Percentiles rank a stretch among this genome's conserved stretches.
Conservation (phyloP, 37 sponge, comb jelly and placozoan genomes). For the Ephydatia muelleri region DNA sequence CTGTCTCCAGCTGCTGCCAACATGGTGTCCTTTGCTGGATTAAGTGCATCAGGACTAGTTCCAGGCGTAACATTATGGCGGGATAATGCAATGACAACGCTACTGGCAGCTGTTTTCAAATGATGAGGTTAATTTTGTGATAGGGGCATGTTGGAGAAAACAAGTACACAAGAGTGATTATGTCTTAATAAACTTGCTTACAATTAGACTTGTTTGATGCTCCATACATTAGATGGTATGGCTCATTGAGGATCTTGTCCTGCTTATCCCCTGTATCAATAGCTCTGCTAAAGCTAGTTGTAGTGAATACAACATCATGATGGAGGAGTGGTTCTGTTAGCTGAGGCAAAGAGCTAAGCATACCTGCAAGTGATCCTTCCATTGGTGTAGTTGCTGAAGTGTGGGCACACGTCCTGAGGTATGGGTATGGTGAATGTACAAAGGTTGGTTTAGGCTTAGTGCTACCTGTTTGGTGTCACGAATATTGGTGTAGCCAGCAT, state of each 20-base stretch:
- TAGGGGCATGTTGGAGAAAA: no score
- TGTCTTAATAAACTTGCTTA: background rate
- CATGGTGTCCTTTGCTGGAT: background rate
- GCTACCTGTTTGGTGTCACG: background rate
- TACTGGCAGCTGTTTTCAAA: background rate
- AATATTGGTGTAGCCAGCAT: background rate
- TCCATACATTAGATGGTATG: background rate
- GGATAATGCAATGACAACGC: background rate
- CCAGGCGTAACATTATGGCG: background rate
- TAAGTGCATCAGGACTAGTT: background rate
- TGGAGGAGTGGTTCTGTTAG: background rate
- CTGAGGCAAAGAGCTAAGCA: background rate
- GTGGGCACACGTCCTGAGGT: conserved; percentile 7
- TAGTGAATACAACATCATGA: no score
- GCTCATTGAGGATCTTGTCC: background rate
- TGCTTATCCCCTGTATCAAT: background rate
- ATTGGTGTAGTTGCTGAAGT: background rate
- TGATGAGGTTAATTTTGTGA: no score
- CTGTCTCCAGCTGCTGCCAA: background rate
- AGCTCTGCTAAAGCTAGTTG: background rate
- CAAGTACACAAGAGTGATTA: no score
- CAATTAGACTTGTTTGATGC: background rate
- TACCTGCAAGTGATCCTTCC: conserved; percentile 24
- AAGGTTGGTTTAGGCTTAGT: background rate
- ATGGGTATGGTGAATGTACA: background rate